Conservation (phyloP, 2,113 vertebrate genomes). For the Verasper variegatus region DNA sequence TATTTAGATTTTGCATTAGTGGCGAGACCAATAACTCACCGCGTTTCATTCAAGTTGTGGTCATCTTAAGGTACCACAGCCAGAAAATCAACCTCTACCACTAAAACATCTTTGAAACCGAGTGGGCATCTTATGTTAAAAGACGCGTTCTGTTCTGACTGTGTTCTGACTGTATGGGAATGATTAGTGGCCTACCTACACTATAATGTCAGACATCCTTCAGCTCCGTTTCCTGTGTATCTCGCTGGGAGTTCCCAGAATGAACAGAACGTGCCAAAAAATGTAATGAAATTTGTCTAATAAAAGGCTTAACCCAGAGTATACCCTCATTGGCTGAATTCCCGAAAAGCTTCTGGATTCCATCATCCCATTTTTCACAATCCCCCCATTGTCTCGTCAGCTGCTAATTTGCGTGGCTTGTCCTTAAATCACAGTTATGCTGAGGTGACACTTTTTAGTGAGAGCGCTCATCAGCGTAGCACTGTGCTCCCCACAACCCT, state of each 20-base stretch:
- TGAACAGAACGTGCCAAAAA: slow-evolving; percentile 1
- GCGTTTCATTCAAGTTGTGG: slow-evolving; percentile 9
- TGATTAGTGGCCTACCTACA: slow-evolving; percentile 39
- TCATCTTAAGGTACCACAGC: slow-evolving; percentile 2
- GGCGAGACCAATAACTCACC: background rate
- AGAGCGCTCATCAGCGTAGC: slow-evolving; percentile 50
- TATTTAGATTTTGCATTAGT: background rate
- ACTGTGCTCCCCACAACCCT: slow-evolving; percentile 44
- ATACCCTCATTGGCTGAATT: slow-evolving; percentile 25
- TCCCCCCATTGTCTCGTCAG: slow-evolving; percentile 42
- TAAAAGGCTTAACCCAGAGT: slow-evolving; percentile 30
- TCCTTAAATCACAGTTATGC: slow-evolving; percentile 59
- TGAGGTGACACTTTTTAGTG: slow-evolving; percentile 61
- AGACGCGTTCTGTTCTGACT: slow-evolving; percentile 1
- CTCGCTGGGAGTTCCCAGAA: slow-evolving; percentile 48
- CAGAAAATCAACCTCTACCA: background rate
- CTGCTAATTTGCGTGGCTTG: slow-evolving; percentile 54
- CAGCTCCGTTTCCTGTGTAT: slow-evolving; percentile 35
- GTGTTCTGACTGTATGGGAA: slow-evolving; percentile 38
- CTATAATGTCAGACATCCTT: slow-evolving; percentile 40
- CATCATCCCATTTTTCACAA: slow-evolving; percentile 45
- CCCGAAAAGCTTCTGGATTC: slow-evolving; percentile 29
- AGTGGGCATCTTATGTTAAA: slow-evolving; percentile 1
- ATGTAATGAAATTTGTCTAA: slow-evolving; percentile 30
- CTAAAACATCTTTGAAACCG: background rate